Conservation (phyloP, 2,113 vertebrate species). For the Merops nubicus region DNA sequence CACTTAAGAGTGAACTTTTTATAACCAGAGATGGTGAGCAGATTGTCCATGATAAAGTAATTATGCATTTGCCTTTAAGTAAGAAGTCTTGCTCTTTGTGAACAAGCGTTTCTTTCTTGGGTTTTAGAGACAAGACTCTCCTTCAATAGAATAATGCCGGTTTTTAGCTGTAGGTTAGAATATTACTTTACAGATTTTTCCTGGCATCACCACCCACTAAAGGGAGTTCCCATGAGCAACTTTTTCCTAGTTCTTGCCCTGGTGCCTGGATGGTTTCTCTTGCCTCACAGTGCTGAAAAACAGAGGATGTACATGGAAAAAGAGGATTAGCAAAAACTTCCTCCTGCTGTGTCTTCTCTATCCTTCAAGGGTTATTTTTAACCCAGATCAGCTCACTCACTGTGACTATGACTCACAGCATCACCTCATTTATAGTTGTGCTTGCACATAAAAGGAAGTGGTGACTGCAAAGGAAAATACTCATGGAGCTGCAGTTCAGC, state of each 20-base stretch:
- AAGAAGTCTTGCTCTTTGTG: neutral
- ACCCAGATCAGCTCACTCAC: neutral
- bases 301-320: neutral
- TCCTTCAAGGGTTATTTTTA: slow-evolving; percentile 24
- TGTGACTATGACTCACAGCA: slow-evolving; percentile 4
- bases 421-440: neutral
- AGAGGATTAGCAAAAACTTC: neutral
- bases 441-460: neutral
- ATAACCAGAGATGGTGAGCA: neutral
- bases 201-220: neutral
- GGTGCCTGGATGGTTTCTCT: neutral
- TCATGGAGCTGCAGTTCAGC: neutral
- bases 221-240: neutral
- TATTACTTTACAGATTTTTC: neutral
- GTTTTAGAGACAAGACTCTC: neutral
- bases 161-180: neutral
- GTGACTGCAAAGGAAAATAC: neutral
- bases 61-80: neutral
- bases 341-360: neutral
- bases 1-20: neutral
- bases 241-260: neutral
- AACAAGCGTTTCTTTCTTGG: neutral
- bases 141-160: neutral
- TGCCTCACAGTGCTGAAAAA: neutral
- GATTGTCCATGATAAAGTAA: neutral